These are phyloP conservation scores for Clitarchus hookeri DNA, from an alignment of 2,888 invertebrate species.

Conservation along the genomic window DNA sequence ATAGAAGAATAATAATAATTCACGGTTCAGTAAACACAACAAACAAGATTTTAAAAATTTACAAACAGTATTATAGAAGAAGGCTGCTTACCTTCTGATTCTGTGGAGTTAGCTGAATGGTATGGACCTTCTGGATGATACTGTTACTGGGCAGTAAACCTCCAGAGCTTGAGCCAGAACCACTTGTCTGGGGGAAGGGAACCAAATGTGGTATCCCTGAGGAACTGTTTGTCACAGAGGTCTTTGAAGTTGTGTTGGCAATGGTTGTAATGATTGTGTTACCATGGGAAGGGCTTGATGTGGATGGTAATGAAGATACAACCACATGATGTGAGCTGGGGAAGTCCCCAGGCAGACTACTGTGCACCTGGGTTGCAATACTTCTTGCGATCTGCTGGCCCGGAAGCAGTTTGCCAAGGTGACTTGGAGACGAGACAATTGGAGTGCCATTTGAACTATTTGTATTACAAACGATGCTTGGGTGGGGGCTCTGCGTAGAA, in stretches of 20 bases:
- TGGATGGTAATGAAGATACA: slow-evolving; percentile 1
- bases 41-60: too few relatives aligned
- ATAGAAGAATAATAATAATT: too few relatives aligned
- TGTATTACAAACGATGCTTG: neutral
- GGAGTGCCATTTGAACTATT: neutral
- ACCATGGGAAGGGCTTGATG: neutral
- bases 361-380: slow-evolving; percentile 1
- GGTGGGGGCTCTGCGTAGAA: neutral
- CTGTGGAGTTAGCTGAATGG: slow-evolving; percentile 73
- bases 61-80: neutral
- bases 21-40: too few relatives aligned
- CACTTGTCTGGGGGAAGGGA: slow-evolving; percentile 33
- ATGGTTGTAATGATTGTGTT: slow-evolving; percentile 18
- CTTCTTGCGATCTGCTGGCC: neutral
- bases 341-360: neutral
- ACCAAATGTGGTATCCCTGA: slow-evolving; percentile 39
- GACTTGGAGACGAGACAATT: neutral
- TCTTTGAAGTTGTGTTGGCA: neutral
- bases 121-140: slow-evolving; percentile 66
- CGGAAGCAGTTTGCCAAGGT: neutral
- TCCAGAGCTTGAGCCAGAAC: slow-evolving; percentile 25
- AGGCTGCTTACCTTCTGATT: slow-evolving; percentile 63
- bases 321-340: slow-evolving; percentile 1
- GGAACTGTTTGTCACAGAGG: slow-evolving; percentile 19
- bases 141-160: slow-evolving; percentile 43